Percentiles rank a stretch among this genome's conserved stretches.
phyloP scores from a whole-genome alignment of 2,888 invertebrate genomes.

The Hirtodrosophila histrioides region DNA sequence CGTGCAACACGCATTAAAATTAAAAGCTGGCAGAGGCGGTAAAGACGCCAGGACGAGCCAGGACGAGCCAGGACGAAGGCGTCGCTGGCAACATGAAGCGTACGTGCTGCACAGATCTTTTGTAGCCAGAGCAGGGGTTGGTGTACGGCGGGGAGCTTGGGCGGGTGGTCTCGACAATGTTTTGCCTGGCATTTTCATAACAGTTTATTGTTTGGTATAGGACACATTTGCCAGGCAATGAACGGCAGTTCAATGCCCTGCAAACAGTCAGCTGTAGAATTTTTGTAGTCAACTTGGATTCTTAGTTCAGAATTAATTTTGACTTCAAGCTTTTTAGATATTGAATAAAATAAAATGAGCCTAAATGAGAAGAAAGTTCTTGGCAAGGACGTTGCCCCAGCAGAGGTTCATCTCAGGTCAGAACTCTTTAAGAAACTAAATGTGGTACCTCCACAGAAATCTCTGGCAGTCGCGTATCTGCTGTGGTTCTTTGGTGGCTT shows the following conservation, averaged over 20 bases:
- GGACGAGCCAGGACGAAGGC: conserved; percentile 31
- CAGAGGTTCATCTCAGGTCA: too few relatives aligned
- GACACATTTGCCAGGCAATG: neutral
- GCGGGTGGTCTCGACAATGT: conserved; percentile 45
- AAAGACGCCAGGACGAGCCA: conserved; percentile 13
- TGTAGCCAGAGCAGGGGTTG: neutral
- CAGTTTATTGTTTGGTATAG: conserved; percentile 1
- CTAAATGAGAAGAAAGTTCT: too few relatives aligned
- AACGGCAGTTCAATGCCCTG: conserved; percentile 9
- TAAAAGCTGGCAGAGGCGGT: conserved; percentile 64
- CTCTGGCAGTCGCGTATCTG: conserved; percentile 90
- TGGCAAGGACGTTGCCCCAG: too few relatives aligned
- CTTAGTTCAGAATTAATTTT: too few relatives aligned
- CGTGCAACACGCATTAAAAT: conserved; percentile 80
- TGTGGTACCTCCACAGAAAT: conserved; percentile 83
- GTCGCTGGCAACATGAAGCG: conserved; percentile 35
- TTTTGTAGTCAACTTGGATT: too few relatives aligned
- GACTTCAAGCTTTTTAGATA: too few relatives aligned
- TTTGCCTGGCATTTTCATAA: conserved; percentile 54
- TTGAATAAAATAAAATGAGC: too few relatives aligned
- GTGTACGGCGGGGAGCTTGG: neutral
- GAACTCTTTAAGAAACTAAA: too few relatives aligned
- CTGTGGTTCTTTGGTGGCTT: conserved; percentile 94
- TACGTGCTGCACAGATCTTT: conserved; percentile 44
- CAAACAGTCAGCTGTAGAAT: neutral